These are phyloP conservation scores for Andricus quercusramuli DNA, from an alignment of 2,888 invertebrate genomes.

Conservation along the genomic window DNA sequence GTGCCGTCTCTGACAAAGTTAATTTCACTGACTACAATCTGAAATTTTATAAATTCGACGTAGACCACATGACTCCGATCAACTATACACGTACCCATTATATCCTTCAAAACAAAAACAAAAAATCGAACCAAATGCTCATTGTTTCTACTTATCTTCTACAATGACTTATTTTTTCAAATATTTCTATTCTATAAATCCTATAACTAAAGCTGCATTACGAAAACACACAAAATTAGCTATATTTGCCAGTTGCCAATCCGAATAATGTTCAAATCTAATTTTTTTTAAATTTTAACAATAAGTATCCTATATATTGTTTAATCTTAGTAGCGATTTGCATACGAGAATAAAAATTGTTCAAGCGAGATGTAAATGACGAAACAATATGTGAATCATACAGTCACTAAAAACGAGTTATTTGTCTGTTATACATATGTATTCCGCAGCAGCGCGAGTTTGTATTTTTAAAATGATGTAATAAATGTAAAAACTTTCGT, in stretches of 20 bases:
- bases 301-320: background rate
- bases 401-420: conserved; percentile 1
- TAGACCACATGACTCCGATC: background rate
- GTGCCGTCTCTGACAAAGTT: background rate
- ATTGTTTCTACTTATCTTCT: background rate
- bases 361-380: background rate
- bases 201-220: background rate
- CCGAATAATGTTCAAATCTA: no score
- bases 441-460: conserved; percentile 1
- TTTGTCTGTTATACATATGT: background rate
- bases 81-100: background rate
- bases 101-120: background rate
- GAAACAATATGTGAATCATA: background rate
- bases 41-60: background rate
- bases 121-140: background rate
- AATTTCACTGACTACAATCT: background rate
- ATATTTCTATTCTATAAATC: background rate
- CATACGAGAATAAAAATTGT: background rate
- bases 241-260: background rate
- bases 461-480: background rate
- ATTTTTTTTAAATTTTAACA: no score
- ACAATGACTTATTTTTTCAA: background rate
- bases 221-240: background rate
- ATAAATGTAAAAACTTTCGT: conserved; percentile 1
- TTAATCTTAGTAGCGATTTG: background rate